phyloP scores from a whole-genome alignment of 2,113 vertebrate species.

The Coturnix japonica region DNA sequence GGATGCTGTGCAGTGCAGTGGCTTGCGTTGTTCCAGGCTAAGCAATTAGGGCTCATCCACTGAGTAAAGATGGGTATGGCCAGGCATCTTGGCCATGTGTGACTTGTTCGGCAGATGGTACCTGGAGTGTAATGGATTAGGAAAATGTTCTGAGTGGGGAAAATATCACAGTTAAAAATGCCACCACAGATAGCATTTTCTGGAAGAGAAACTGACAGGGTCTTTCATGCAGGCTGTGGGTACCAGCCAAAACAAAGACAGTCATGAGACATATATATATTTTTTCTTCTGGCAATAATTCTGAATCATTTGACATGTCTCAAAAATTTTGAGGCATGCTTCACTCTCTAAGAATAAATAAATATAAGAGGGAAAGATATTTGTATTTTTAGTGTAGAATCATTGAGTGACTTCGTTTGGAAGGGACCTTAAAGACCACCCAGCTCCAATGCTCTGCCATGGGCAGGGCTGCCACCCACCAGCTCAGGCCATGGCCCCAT shows the following conservation, averaged over 20 bases:
- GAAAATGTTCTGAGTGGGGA: conserved; percentile 35
- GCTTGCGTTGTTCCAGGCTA: background rate
- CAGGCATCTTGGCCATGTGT: background rate
- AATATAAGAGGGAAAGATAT: background rate
- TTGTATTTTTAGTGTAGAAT: background rate
- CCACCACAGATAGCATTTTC: background rate
- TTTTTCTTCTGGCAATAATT: background rate
- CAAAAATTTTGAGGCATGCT: background rate
- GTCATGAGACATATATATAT: background rate
- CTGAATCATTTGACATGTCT: background rate
- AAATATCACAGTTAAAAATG: conserved; percentile 51
- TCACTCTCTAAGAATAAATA: background rate
- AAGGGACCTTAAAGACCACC: too few relatives aligned
- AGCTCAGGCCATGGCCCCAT: too few relatives aligned
- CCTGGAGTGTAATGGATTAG: background rate
- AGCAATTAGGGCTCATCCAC: background rate
- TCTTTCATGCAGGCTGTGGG: background rate
- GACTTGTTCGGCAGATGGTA: conserved; percentile 11
- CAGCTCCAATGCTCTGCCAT: too few relatives aligned
- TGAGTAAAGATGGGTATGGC: conserved; percentile 10
- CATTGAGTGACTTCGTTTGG: too few relatives aligned
- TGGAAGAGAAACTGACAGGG: background rate
- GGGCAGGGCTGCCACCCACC: too few relatives aligned
- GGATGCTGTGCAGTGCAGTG: background rate
- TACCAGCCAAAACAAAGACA: background rate